Evolutionary conservation across 2,113 vertebrate species (phyloP), one percentile per base, ranked within the genome.

Genomic region (Apteryx owenii): DNA sequence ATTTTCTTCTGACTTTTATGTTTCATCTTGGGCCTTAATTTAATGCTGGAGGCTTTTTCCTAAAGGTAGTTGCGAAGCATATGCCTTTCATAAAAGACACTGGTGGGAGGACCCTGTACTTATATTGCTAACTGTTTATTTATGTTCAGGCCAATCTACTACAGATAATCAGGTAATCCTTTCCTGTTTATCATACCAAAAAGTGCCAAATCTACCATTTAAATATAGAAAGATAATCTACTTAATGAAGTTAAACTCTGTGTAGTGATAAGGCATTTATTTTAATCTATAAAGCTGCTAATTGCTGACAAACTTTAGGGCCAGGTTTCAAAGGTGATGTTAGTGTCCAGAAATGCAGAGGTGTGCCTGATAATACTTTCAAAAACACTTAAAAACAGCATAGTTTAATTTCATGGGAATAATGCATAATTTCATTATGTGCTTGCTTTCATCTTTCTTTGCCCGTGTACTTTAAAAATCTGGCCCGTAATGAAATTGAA

Each of bases 381-480:
- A 28, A 78, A 51, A 89, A 64, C 21, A 23, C 22, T 9, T 7
- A 17, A 66, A 54, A 42, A 33, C 12, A 40, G 3, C 7, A 23
- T 78, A 85, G 38, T 13, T 40, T 75, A 56, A 26, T 88, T 33
- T 58, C 7, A 2, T 60, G 48, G 68, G 28, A 88, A 81, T 80
- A 82, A 88, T n/a, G 8, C 13, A 36, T 72, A 65, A 53, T 90
- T 25, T 62, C 3, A 46, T 66, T 85, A 73, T 61, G 12, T 10
- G 50, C 26, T 85, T 86, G 83, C 5, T 20, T 87, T 76, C 48
- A 22, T 91, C 36, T 95, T 81, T 95, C 70, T 92, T 90, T 89
- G 50, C 50, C 51, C 19, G 16, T 81, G 87, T 93, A 78, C 93
- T 91, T 96, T 76, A 73, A 73, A 82, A 85, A 22, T 69, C 13